Evolutionary conservation across 92 coral and sea anemone species (phyloP).

Genomic region (Phenganax subtilis): DNA sequence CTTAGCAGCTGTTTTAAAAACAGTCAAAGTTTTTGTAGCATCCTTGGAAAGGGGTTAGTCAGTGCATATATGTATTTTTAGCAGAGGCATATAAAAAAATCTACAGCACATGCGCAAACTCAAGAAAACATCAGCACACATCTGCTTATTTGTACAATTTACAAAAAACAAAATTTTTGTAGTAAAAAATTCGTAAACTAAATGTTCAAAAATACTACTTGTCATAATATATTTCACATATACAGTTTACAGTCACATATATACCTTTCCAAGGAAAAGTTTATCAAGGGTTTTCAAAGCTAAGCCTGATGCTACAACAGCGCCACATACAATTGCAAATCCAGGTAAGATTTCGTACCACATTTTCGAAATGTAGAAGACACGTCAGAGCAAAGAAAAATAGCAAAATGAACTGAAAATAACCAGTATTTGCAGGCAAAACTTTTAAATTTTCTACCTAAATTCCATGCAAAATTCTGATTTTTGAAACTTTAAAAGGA

Average conservation of each 20-base stretch:
- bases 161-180: no score
- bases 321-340: slow-evolving; percentile 82
- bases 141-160: no score
- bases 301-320: slow-evolving; percentile 77
- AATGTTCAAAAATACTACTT: not conserved
- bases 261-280: slow-evolving; percentile 88
- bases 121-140: no score
- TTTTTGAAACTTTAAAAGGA: not conserved
- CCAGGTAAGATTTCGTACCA: slow-evolving; percentile 97
- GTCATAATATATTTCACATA: not conserved
- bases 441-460: not conserved
- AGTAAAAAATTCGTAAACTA: no score
- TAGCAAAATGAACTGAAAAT: not conserved
- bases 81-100: no score
- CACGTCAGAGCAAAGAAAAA: not conserved
- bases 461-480: not conserved
- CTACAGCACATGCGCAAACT: no score
- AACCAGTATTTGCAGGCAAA: not conserved
- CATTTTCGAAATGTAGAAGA: slow-evolving; percentile 47
- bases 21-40: no score
- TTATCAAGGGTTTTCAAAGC: slow-evolving; percentile 77
- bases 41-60: no score
- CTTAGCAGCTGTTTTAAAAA: no score
- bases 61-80: no score
- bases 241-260: not conserved